Evolutionary conservation across 2,888 invertebrate species (phyloP), one percentile per base, ranked within the genome.

Genomic region (Drosophila meridiana): DNA sequence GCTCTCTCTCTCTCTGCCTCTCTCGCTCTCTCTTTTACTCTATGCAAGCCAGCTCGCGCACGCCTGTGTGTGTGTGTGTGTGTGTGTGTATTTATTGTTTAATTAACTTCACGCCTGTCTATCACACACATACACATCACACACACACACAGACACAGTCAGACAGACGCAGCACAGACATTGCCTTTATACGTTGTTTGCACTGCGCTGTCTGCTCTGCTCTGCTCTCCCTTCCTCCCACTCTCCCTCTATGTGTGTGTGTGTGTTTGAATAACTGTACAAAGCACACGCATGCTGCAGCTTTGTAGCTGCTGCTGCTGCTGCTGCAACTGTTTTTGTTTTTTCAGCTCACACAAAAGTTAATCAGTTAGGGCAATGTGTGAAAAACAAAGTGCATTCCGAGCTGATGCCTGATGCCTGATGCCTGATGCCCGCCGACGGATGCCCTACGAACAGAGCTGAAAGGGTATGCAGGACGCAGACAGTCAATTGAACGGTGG

Each of bases 381-480:
- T 91, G 91, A 91, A 91, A 90, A 91, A 90, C 90, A 88, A 90
- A 90, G 87, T 90, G 90, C 83, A 90, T 90, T 90, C 82, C 78
- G 34, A 53, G 60, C 76, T 62, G 66, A 58, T 73, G 66, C 52
- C 45, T 67, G 66, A 32, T 64, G 42, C 11, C 28, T 32, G 32
- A 0, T 14, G 28, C 13, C 34, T 26, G 34, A 4, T 7, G 38
- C 4, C 53, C 26, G 38, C 6, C 2, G 30, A 8, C n/a, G 32
- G 2, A 32, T 40, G 40, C 28, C 34, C 32, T 34, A 8, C 20
- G 32, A 34, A 32, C 1, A 11, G 50, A 11, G 0, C n/a, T 4
- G 0, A 32, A 4, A 34, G 36, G 14, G 43, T 14, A 13, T 43
- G 8, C 63, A 28, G 7, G 3, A n/a, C 36, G 65, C 47, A 14